Evolutionary conservation across 1,140 invertebrate species (phyloP).

Genomic region (Saccostrea glomerata): DNA sequence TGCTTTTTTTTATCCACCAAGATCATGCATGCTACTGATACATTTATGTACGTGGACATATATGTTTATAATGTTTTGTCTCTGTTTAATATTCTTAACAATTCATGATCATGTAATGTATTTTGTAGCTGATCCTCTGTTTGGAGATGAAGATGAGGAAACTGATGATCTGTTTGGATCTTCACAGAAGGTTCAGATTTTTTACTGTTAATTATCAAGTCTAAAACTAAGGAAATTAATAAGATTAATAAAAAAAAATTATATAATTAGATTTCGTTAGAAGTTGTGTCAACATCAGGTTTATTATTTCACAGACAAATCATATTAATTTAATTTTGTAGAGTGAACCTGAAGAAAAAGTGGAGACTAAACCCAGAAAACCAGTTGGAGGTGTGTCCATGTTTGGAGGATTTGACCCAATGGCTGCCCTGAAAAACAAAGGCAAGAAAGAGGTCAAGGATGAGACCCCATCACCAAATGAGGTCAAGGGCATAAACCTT

Average conservation of each 20-base stretch:
- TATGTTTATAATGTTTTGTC: too few relatives aligned
- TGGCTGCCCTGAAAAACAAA: slow-evolving; percentile 66
- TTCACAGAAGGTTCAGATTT: slow-evolving; percentile 1
- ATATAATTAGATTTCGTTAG: too few relatives aligned
- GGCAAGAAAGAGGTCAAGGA: slow-evolving; percentile 21
- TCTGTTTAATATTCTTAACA: too few relatives aligned
- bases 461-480: not conserved
- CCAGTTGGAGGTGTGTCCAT: slow-evolving; percentile 74
- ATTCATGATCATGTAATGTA: not conserved
- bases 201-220: too few relatives aligned
- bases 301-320: too few relatives aligned
- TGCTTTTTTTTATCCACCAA: too few relatives aligned
- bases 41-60: too few relatives aligned
- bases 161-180: slow-evolving; percentile 23
- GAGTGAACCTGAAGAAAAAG: slow-evolving; percentile 18
- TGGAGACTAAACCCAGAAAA: slow-evolving; percentile 60
- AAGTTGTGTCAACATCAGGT: too few relatives aligned
- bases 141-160: slow-evolving; percentile 53
- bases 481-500: not conserved
- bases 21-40: too few relatives aligned
- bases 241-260: too few relatives aligned
- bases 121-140: slow-evolving; percentile 48
- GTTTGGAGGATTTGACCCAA: slow-evolving; percentile 72
- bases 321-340: too few relatives aligned
- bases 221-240: too few relatives aligned